Evolutionary conservation across 1,140 invertebrate species (phyloP).

Genomic region (Drosophila willistoni): DNA sequence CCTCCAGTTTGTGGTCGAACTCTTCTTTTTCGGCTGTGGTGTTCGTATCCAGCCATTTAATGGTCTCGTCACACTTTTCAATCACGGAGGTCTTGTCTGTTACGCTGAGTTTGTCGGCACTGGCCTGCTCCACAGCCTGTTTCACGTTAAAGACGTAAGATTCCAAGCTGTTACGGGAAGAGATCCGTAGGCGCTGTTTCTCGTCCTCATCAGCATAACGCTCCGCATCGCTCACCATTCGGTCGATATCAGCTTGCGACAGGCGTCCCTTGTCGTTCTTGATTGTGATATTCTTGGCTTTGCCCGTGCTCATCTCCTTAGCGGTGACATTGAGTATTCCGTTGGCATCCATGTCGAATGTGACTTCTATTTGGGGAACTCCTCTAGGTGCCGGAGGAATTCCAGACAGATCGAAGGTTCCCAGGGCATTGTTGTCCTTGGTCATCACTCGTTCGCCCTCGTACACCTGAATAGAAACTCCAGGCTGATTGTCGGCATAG

Average conservation of each 20-base stretch:
- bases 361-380: slow-evolving; percentile 90
- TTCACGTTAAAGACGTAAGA: slow-evolving; percentile 90
- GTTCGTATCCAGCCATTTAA: slow-evolving; percentile 86
- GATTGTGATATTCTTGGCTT: slow-evolving; percentile 90
- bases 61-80: slow-evolving; percentile 85
- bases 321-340: slow-evolving; percentile 87
- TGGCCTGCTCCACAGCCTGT: slow-evolving; percentile 84
- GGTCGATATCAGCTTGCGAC: slow-evolving; percentile 91
- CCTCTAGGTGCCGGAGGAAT: slow-evolving; percentile 92
- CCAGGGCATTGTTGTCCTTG: slow-evolving; percentile 90
- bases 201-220: slow-evolving; percentile 86
- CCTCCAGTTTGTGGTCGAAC: slow-evolving; percentile 86
- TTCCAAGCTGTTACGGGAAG: slow-evolving; percentile 86
- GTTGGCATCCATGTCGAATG: slow-evolving; percentile 86
- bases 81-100: slow-evolving; percentile 86
- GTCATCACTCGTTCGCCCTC: slow-evolving; percentile 90
- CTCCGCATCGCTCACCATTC: slow-evolving; percentile 73
- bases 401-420: slow-evolving; percentile 90
- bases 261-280: slow-evolving; percentile 93
- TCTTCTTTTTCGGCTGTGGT: slow-evolving; percentile 86
- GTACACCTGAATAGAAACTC: slow-evolving; percentile 87
- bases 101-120: slow-evolving; percentile 85
- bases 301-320: slow-evolving; percentile 85
- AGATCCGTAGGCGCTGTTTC: slow-evolving; percentile 87
- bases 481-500: slow-evolving; percentile 89